Base-by-base conservation (phyloP, 2,113 vertebrate species). In the Canis aureus region DNA sequence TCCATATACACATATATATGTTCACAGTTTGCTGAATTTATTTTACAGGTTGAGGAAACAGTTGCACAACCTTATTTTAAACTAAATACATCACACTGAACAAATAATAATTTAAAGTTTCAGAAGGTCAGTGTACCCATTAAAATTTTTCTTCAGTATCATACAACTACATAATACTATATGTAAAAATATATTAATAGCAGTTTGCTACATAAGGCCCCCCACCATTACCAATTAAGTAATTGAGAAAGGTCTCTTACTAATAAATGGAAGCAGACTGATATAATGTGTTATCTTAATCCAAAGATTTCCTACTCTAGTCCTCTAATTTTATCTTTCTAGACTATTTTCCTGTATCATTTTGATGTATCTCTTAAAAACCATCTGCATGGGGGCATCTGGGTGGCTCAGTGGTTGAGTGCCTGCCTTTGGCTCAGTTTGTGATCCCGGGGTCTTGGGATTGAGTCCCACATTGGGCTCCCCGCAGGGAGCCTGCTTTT, bases 21-120 rank as follows among this genome's bases (percentile, higher is more conserved):
- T 66, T 86, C 29, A 53, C 16, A 83, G 5, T 94, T 96, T 53
- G 35, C 38, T 79, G 69, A 93, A 92, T 3, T 80, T 71, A 38
- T 55, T 94, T 91, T 88, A 82, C 84, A 55, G 94, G 96, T 38
- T 91, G 6, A 6, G 16, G 5, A n/a, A 51, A 89, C 25, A 74
- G 16, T 38, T 92, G 8, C 13, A 91, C 1, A 78, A 60, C 4
- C 51, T 22, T 22, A 89, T 71, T 95, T 81, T 89, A 94, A 95
- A 94, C 8, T 83, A 89, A 89, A 89, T n/a, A 62, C 3, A 84
- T 53, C 43, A 98, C 17, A 94, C 0, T 74, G 71, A 81, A 88
- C 12, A 92, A 49, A 13, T 19, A 66, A 73, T 64, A 81, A 91
- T 74, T 90, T 88, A 4, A 79, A 87, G 27, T 86, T 88, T 74